Percentiles rank a stretch among this genome's conserved stretches.
phyloP scores from a whole-genome alignment of 2,113 vertebrate species.

The Gambusia affinis region DNA sequence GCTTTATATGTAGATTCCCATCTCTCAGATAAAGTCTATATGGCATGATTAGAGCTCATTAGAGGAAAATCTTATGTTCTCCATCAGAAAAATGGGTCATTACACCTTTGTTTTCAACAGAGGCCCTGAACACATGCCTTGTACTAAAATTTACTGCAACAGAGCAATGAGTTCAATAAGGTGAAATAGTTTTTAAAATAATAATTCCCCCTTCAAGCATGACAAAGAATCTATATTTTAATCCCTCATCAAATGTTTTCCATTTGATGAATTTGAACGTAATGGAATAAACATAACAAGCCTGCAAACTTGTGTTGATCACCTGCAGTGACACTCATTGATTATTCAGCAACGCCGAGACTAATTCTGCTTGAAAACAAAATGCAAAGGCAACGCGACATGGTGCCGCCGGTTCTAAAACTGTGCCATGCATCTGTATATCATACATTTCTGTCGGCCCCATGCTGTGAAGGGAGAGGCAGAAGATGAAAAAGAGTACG shows the following conservation, averaged over 20 bases:
- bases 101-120: constrained; percentile 44
- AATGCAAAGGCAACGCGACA: constrained; percentile 36
- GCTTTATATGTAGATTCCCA: neutral
- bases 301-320: constrained; percentile 20
- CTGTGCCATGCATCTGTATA: constrained; percentile 18
- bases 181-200: neutral
- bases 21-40: constrained; percentile 41
- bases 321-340: constrained; percentile 49
- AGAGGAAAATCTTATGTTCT: constrained; percentile 67
- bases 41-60: constrained; percentile 56
- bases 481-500: constrained; percentile 45
- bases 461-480: constrained; percentile 47
- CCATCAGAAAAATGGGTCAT: constrained; percentile 53
- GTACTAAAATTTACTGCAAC: constrained; percentile 24
- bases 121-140: constrained; percentile 20
- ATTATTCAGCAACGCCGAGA: constrained; percentile 40
- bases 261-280: constrained; percentile 4
- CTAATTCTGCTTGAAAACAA: constrained; percentile 52
- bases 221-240: constrained; percentile 1
- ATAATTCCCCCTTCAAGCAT: constrained; percentile 33
- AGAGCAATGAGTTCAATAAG: constrained; percentile 18
- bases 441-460: constrained; percentile 45
- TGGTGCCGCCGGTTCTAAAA: constrained; percentile 25
- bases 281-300: constrained; percentile 34
- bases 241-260: neutral